A percentile compares a stretch with the other conserved stretches of the same genome.
These are phyloP conservation scores for Lethocerus indicus DNA, from an alignment of 1,140 invertebrate species.

Conservation along the genomic window DNA sequence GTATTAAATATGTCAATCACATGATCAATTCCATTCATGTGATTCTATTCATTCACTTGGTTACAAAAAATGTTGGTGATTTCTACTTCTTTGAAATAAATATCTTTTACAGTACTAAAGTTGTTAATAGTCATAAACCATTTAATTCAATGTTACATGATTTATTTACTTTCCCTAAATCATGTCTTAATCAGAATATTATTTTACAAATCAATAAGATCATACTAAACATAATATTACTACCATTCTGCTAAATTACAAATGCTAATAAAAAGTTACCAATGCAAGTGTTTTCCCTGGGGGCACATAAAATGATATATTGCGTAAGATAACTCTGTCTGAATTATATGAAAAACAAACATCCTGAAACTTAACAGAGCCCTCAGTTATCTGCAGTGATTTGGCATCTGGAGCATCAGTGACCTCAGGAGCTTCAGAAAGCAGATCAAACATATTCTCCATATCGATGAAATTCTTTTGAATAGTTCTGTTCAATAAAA, in stretches of 20 bases:
- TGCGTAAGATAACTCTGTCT: constrained; percentile 62
- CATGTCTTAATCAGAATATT: too few relatives aligned
- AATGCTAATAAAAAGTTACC: constrained; percentile 32
- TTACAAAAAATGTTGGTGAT: too few relatives aligned
- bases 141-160: too few relatives aligned
- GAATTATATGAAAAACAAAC: constrained; percentile 78
- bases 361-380: constrained; percentile 73
- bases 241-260: neutral
- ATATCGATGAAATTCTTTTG: constrained; percentile 97
- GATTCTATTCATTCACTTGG: too few relatives aligned
- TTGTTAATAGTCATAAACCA: too few relatives aligned
- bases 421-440: constrained; percentile 74
- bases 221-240: too few relatives aligned
- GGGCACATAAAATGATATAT: constrained; percentile 71
- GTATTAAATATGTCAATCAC: neutral
- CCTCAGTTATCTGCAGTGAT: constrained; percentile 48
- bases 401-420: constrained; percentile 61
- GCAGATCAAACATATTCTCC: constrained; percentile 98
- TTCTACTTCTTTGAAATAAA: too few relatives aligned
- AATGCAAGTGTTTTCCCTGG: constrained; percentile 83
- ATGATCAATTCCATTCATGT: neutral
- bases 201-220: too few relatives aligned
- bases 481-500: constrained; percentile 52
- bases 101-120: too few relatives aligned
- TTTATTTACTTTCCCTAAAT: too few relatives aligned